Base-by-base conservation (phyloP, 2,888 invertebrate genomes). In the Chymomyza caudatula region DNA sequence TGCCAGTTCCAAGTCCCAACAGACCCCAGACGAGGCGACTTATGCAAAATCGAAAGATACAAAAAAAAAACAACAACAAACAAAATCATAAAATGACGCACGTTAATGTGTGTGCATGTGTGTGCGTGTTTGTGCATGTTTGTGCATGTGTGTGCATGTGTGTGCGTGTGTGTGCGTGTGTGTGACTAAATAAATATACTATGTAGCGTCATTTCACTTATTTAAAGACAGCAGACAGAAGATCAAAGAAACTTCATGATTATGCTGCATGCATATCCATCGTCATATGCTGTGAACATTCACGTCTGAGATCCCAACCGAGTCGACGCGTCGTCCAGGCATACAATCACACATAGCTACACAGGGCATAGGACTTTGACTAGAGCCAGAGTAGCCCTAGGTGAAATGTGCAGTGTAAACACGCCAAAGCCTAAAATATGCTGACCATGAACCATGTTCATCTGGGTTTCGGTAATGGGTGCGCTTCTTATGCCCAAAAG, bases 231-330 rank as follows among this genome's bases (percentile, higher is more conserved):
- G 80, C 67, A 69, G 73, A 68, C 67, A 56, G 69, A 73, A 80
- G 79, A 80, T 80, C 79, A 80, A 80, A 80, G 51, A 51, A 51
- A 65, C 65, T 78, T 74, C 57, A 74, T 70, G 81, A 78, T 78
- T 74, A 76, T 78, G 78, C 74, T 81, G 74, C 78, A 76, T 67
- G 80, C 80, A 74, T 70, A 79, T 79, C 78, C 78, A 79, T 80
- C 78, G 80, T 67, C 80, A 77, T 69, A 74, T 79, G 80, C 71
- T 4, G 47, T 47, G 17, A 19, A 37, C 29, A 37, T 37, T 37
- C 29, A 37, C 29, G 29, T 37, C 29, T 37, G 11, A 37, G 29
- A 37, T 11, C 8, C 29, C 11, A 37, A 37, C 11, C 29, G 29
- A 11, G 11, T 4, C 11, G 11, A 8, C 29, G 29, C 5, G 29